Base-by-base conservation (phyloP, 2,113 vertebrate species). In the Gadus macrocephalus region DNA sequence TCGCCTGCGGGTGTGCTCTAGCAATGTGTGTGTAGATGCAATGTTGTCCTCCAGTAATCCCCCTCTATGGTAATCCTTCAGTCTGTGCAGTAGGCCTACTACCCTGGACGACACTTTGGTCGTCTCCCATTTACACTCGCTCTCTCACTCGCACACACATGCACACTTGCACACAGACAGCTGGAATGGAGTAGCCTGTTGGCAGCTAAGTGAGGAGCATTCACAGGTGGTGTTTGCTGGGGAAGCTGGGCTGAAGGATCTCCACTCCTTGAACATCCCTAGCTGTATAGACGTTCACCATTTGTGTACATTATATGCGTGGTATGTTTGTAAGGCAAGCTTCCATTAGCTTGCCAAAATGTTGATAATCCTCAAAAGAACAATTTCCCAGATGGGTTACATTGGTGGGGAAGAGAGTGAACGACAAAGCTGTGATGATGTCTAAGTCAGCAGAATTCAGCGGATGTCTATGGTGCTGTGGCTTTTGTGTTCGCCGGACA, bases 211-310 rank as follows among this genome's bases (percentile, higher is more conserved):
- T 84, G 89, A 87, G 80, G 73, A 78, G 80, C 58, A 0, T 75
- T 70, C 84, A 83, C 87, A 87, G 87, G 88, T 88, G 88, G 77
- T 71, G 79, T 67, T 81, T 2, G 22, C 60, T 27, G 1, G 19
- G 35, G 76, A 88, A 81, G 82, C 77, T 67, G 75, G 62, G 71
- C 79, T 68, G 42, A 49, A 49, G 42, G 42, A 49, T 49, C 42
- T 49, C 9, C 42, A 49, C 42, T 49, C 42, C 42, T 49, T 12
- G 8, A 9, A 9, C 42, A 49, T 9, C 42, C 42, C 42, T 49
- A 11, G 42, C 42, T 49, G 42, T 49, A 49, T 14, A 35, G 31
- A 25, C 14, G 42, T 49, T 12, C 42, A 3, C 31, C 31, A 35
- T 5, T 5, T 35, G 31, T 49, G 8, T 49, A 49, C 42, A 49